Evolutionary conservation across 1,140 invertebrate genomes (phyloP).

Genomic region (Trissolcus basalis): DNA sequence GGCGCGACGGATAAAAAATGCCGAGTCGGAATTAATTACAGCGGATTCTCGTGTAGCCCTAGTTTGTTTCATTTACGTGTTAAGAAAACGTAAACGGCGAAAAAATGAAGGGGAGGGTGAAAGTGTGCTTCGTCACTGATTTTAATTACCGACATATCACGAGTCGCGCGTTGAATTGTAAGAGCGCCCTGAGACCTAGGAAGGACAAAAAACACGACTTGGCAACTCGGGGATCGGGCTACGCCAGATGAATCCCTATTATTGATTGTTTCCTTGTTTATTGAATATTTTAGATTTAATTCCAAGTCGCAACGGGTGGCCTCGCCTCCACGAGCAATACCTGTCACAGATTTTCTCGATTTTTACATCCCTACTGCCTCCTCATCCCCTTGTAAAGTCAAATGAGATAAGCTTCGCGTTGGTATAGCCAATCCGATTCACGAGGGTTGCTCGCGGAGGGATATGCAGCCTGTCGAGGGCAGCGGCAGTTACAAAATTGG

Average conservation of each 20-base stretch:
- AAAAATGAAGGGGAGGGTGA: slow-evolving; percentile 50
- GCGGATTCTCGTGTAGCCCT: slow-evolving; percentile 28
- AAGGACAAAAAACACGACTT: slow-evolving; percentile 44
- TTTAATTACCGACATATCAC: slow-evolving; percentile 76
- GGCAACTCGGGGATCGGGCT: slow-evolving; percentile 25
- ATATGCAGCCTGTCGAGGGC: too few species aligned
- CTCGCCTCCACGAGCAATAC: slow-evolving; percentile 68
- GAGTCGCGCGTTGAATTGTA: slow-evolving; percentile 53
- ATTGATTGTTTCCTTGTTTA: slow-evolving; percentile 76
- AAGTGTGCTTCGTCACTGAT: slow-evolving; percentile 61
- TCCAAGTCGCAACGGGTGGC: slow-evolving; percentile 61
- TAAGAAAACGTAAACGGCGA: slow-evolving; percentile 48
- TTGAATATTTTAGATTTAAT: slow-evolving; percentile 78
- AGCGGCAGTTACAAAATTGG: slow-evolving; percentile 35
- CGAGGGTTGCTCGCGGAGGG: slow-evolving; percentile 31
- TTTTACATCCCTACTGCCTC: slow-evolving; percentile 70
- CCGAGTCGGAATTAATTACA: slow-evolving; percentile 44
- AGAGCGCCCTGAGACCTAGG: slow-evolving; percentile 27
- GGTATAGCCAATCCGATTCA: slow-evolving; percentile 53
- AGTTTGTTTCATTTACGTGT: slow-evolving; percentile 52
- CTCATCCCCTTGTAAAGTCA: slow-evolving; percentile 68
- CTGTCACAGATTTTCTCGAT: slow-evolving; percentile 74
- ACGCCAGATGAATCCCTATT: slow-evolving; percentile 58
- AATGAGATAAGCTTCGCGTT: slow-evolving; percentile 70
- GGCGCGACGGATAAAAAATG: slow-evolving; percentile 15